Evolutionary conservation across 2,888 invertebrate species (phyloP).

Genomic region (Nephrotoma guestfalica): DNA sequence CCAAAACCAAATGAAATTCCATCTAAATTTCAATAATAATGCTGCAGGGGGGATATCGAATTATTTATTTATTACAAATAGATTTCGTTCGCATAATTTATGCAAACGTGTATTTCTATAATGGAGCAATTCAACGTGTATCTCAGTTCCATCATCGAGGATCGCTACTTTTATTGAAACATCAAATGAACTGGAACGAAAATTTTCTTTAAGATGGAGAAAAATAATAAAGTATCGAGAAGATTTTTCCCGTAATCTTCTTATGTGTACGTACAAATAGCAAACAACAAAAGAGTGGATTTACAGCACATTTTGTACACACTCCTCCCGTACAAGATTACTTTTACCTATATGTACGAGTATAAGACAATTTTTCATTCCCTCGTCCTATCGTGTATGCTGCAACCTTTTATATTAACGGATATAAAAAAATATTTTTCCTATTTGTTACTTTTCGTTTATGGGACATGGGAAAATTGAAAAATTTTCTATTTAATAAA

Average conservation of each 20-base stretch:
- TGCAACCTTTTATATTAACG: background rate
- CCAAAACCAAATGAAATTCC: background rate
- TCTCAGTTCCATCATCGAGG: too few species aligned
- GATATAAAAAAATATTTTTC: background rate
- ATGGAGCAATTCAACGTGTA: too few species aligned
- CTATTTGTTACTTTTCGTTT: background rate
- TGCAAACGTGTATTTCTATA: background rate
- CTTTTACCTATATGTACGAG: background rate
- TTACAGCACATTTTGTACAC: background rate
- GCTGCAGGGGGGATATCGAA: background rate
- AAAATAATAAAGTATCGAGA: background rate
- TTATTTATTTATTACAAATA: background rate
- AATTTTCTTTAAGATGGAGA: background rate
- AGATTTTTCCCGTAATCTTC: background rate
- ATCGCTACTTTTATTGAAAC: background rate
- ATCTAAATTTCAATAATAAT: background rate
- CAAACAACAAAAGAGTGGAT: background rate
- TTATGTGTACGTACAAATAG: background rate
- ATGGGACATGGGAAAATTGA: background rate
- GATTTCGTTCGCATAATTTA: background rate
- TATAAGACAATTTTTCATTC: background rate
- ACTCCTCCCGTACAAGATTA: background rate
- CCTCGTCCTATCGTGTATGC: background rate
- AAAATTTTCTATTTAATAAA: background rate
- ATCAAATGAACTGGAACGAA: background rate